Conservation (phyloP, 1,140 invertebrate species). For the Ectropis grisescens region DNA sequence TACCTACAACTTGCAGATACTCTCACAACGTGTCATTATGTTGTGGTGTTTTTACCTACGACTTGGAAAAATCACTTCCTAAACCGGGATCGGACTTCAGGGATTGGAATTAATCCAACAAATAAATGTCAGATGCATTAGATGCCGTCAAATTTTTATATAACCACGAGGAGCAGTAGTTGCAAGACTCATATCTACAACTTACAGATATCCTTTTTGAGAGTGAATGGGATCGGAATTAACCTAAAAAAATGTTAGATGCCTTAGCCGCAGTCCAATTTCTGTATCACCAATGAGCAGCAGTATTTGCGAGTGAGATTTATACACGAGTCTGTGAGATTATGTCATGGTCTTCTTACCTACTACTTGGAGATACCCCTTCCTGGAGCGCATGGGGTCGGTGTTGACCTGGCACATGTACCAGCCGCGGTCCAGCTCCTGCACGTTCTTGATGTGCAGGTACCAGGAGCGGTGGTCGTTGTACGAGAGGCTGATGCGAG, state of each 20-base stretch:
- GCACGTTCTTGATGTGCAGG: constrained; percentile 85
- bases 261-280: constrained; percentile 87
- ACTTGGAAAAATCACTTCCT: constrained; percentile 89
- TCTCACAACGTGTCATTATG: no score
- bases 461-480: constrained; percentile 92
- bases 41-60: constrained; percentile 89
- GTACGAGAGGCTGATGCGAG: constrained; percentile 85
- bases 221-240: constrained; percentile 90
- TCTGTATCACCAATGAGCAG: constrained; percentile 88
- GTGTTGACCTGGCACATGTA: constrained; percentile 90
- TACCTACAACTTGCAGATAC: no score
- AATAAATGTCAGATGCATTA: no score
- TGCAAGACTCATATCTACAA: no score
- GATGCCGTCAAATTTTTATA: no score
- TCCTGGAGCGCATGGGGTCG: constrained; percentile 86
- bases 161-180: no score
- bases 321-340: no score
- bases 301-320: constrained; percentile 88
- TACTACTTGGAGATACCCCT: constrained; percentile 90
- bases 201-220: no score
- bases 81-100: no score
- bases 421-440: constrained; percentile 87
- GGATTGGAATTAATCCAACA: no score
- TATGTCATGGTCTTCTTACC: no score
- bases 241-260: constrained; percentile 89